Base-by-base conservation (phyloP, 2,797 vertebrate species). In the Acipenser oxyrinchus region DNA sequence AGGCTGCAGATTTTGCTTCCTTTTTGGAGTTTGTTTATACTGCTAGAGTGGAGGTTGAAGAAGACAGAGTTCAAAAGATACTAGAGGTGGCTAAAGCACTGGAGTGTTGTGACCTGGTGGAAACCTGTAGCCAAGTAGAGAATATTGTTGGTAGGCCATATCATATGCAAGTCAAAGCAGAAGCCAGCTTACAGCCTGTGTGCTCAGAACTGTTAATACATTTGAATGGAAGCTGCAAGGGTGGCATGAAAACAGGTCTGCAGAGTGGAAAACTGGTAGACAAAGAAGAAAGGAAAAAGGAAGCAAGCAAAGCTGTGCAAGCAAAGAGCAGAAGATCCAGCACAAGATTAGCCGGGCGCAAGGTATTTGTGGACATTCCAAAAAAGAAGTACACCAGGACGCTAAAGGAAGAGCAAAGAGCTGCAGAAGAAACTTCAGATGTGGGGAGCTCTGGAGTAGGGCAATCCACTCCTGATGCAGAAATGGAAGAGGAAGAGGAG, bases 21-120 rank as follows among this genome's bases (percentile, higher is more conserved):
- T 99, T 95, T 71, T 75, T 99, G 61, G 93, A 98, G 50, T 99
- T 97, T 63, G 92, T 91, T 5, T 99, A 99, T 73, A 98, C 94
- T 0, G 93, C 95, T 0, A 92, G 81, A 68, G 88, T 94, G 0
- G 87, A 92, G 63, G 89, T 99, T 0, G 85, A 89, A 66, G 84
- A 87, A 75, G 85, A 91, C 12, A 81, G 86, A 66, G 88, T 98
- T 2, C 78, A 79, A 55, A 85, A 87, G 2, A 85, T 99, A 74
- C 83, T 92, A 4, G 88, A 90, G 3, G 83, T 88, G 7, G 95
- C 96, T 0, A 85, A 89, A 37, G 87, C 90, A 67, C 79, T 99
- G 48, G 93, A 95, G 71, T 98, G 96, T 64, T 81, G 84, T 67
- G 92, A 91, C 63, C 86, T 99, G 7, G 85, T 89, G 0, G 89